phyloP scores from a whole-genome alignment of 2,888 invertebrate genomes.

The Cremastobaeus sp. region DNA sequence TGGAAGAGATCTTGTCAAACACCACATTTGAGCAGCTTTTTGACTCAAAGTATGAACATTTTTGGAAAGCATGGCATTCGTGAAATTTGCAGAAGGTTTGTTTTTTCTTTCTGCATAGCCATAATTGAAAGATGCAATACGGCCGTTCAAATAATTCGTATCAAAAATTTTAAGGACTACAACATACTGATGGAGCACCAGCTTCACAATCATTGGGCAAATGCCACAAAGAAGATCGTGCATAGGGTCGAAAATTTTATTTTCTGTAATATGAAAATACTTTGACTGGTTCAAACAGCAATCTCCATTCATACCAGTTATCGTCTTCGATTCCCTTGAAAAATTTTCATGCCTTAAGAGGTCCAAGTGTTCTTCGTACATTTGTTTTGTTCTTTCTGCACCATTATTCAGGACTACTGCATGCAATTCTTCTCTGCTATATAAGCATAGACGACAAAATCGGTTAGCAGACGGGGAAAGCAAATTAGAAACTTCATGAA shows the following conservation, averaged over 20 bases:
- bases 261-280: conserved; percentile 38
- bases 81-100: conserved; percentile 54
- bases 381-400: conserved; percentile 25
- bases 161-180: conserved; percentile 10
- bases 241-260: conserved; percentile 41
- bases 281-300: conserved; percentile 27
- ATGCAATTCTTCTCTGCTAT: conserved; percentile 48
- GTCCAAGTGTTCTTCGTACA: conserved; percentile 28
- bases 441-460: conserved; percentile 34
- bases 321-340: conserved; percentile 12
- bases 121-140: conserved; percentile 44
- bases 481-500: conserved; percentile 50
- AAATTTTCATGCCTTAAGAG: conserved; percentile 13
- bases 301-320: conserved; percentile 30
- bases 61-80: conserved; percentile 20
- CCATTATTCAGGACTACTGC: conserved; percentile 7
- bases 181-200: conserved; percentile 22
- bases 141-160: conserved; percentile 39
- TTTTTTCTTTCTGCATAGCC: conserved; percentile 49
- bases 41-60: conserved; percentile 52
- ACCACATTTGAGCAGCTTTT: conserved; percentile 63
- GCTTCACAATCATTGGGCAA: conserved; percentile 58
- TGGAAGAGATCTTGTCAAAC: conserved; percentile 47
- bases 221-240: conserved; percentile 50
- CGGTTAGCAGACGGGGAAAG: conserved; percentile 55